Evolutionary conservation across 2,888 invertebrate species (phyloP), one percentile per base, ranked within the genome.

Genomic region (Xestobium rufovillosum): DNA sequence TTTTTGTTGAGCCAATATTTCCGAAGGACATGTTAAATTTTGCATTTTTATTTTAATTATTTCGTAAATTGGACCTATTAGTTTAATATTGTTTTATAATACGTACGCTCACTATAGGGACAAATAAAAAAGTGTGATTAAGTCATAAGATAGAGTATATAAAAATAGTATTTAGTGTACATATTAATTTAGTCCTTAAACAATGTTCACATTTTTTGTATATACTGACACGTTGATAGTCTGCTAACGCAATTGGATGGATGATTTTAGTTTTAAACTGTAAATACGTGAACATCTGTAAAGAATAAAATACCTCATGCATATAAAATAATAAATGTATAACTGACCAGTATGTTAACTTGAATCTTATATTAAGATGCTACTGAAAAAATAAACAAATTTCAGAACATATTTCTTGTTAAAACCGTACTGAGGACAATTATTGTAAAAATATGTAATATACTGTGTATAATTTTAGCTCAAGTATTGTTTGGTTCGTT

Each of bases 391-490:
- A 45, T 47, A 29, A 38, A 39, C 40, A 29, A 40, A 41, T 35
- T 39, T 33, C 34, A 34, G 34, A 16, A 38, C 31, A 34, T 31
- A 33, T 32, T 34, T 28, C 31, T 30, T 40, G 37, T 42, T 31
- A 35, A 42, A 37, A 39, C 53, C 54, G 56, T 58, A 58, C 58
- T 56, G 51, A 49, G 44, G 47, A 45, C 44, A 36, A 26, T 55
- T 57, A 55, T 63, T n/a, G n/a, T n/a, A n/a, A n/a, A 63, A 60
- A 61, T 54, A 60, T 63, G 62, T 64, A 65, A 52, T 56, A 63
- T 63, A 63, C 55, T 63, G 61, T 64, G 58, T 60, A 64, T 59
- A 59, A n/a, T 49, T 55, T 57, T 62, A 61, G 61, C 56, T 61
- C 60, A 58, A 61, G n/a, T 53, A 60, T 55, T 58, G 57, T 61